Evolutionary conservation across 2,113 vertebrate species (phyloP).

Genomic region (Anthoscopus minutus): DNA sequence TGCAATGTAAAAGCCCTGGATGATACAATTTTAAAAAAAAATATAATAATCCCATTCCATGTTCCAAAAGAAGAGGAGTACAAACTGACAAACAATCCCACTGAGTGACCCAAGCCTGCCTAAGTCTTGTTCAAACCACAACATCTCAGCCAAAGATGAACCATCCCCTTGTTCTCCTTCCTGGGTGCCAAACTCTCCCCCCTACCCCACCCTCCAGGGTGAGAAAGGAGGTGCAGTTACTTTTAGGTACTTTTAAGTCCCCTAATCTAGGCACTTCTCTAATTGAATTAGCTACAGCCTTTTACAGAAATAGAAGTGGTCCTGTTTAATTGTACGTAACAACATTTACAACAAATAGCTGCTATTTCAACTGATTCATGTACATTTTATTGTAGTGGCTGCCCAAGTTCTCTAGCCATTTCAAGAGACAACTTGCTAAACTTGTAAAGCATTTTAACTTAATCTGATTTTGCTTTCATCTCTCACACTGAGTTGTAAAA

Average conservation of each 20-base stretch:
- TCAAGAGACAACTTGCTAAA: not conserved
- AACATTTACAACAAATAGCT: not conserved
- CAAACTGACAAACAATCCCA: not conserved
- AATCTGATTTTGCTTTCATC: not conserved
- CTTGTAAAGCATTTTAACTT: not conserved
- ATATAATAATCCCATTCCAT: not conserved
- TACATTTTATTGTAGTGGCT: not conserved
- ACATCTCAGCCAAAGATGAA: not conserved
- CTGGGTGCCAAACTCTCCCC: not conserved
- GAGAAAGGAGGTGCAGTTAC: not conserved
- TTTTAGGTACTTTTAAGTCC: not conserved
- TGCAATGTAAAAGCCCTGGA: not conserved
- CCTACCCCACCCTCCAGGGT: too few relatives aligned
- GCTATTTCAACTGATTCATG: not conserved
- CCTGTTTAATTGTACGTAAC: not conserved
- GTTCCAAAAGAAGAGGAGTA: not conserved
- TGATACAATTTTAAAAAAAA: not conserved
- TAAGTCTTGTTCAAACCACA: not conserved
- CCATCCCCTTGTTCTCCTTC: not conserved
- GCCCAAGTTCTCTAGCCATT: not conserved
- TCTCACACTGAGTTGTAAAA: not conserved
- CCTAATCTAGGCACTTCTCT: not conserved
- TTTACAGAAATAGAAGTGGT: not conserved
- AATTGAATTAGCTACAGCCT: not conserved
- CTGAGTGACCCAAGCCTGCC: not conserved